Conservation (phyloP, 2,888 invertebrate species). For the Erebia epiphron region DNA sequence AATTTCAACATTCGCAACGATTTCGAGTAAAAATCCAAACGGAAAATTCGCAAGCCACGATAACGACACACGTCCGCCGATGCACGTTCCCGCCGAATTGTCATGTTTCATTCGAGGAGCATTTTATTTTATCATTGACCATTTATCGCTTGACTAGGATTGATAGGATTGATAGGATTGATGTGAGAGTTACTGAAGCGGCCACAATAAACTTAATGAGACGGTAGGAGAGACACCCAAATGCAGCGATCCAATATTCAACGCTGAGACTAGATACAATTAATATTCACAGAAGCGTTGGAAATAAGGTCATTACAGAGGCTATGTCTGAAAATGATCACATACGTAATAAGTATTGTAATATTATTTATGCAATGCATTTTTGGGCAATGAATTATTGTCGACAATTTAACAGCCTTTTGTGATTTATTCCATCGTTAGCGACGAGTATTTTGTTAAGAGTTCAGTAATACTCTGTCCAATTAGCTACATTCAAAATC, state of each 20-base stretch:
- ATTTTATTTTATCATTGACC: conserved; percentile 9
- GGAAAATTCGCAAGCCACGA: conserved; percentile 9
- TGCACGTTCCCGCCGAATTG: neutral
- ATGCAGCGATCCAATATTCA: neutral
- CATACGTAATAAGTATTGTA: too few relatives aligned
- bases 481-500: neutral
- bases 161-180: conserved; percentile 3
- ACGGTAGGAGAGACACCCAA: neutral
- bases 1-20: conserved; percentile 7
- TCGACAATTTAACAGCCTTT: neutral
- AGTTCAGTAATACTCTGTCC: conserved; percentile 6
- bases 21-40: conserved; percentile 4
- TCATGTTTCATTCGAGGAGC: conserved; percentile 3
- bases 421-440: neutral
- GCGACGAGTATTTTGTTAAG: neutral
- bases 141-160: conserved; percentile 1
- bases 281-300: neutral
- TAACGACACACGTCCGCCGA: conserved; percentile 1
- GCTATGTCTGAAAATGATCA: too few relatives aligned
- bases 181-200: neutral
- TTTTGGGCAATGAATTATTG: too few relatives aligned
- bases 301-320: neutral
- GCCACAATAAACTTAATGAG: neutral
- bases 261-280: neutral
- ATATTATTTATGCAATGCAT: too few relatives aligned